phyloP scores from a whole-genome alignment of 2,113 vertebrate species.

The Raja brachyura region DNA sequence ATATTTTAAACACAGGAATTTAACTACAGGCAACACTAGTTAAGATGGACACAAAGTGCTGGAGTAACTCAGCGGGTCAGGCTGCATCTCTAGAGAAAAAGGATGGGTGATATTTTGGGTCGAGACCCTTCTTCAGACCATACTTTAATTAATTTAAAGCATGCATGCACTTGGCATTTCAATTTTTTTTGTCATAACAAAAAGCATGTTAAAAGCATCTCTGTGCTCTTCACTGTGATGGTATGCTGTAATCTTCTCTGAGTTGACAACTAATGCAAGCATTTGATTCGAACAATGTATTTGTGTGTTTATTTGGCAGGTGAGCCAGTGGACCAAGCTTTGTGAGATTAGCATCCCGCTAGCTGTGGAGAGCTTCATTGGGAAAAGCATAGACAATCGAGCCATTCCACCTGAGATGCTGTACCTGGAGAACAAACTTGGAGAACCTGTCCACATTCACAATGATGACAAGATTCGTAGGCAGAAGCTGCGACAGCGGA shows the following conservation, averaged over 20 bases:
- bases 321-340: conserved; percentile 91
- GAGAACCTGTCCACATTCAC: conserved; percentile 85
- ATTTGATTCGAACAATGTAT: neutral
- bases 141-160: neutral
- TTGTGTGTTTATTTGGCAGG: conserved; percentile 56
- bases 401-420: conserved; percentile 69
- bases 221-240: neutral
- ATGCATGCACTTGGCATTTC: neutral
- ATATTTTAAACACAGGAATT: neutral
- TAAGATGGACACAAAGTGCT: too few relatives aligned
- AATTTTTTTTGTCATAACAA: neutral
- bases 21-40: neutral
- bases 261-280: neutral
- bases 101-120: too few relatives aligned
- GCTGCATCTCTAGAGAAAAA: too few relatives aligned
- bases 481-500: conserved; percentile 75
- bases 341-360: conserved; percentile 87
- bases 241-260: neutral
- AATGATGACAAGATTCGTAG: conserved; percentile 93
- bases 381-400: conserved; percentile 45
- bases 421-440: conserved; percentile 73
- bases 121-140: too few relatives aligned
- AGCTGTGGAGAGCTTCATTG: conserved; percentile 74
- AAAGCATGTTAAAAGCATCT: neutral
- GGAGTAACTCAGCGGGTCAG: too few relatives aligned